These are phyloP conservation scores for Microctonus brassicae DNA, from an alignment of 2,888 invertebrate species.

Conservation along the genomic window DNA sequence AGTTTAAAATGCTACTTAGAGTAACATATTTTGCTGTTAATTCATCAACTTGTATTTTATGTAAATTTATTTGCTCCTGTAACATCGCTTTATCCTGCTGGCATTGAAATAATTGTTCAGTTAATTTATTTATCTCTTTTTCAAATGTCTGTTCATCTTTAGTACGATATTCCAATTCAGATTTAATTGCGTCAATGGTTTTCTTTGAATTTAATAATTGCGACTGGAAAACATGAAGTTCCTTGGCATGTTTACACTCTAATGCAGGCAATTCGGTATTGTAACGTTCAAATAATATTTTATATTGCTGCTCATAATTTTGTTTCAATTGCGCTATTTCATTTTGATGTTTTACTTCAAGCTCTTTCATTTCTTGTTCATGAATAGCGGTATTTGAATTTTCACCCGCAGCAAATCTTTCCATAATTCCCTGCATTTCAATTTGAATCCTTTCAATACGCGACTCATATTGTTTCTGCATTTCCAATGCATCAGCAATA, in stretches of 20 bases:
- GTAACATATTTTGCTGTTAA: constrained; percentile 63
- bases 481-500: constrained; percentile 53
- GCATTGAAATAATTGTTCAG: constrained; percentile 52
- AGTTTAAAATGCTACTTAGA: constrained; percentile 59
- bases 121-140: constrained; percentile 51
- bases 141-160: constrained; percentile 54
- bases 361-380: constrained; percentile 56
- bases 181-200: constrained; percentile 60
- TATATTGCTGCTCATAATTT: constrained; percentile 57
- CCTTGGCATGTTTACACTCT: constrained; percentile 62
- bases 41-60: constrained; percentile 62
- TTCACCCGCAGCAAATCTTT: constrained; percentile 58
- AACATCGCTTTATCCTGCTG: constrained; percentile 57
- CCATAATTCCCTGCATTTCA: constrained; percentile 61
- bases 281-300: constrained; percentile 53
- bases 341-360: constrained; percentile 51
- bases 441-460: constrained; percentile 62
- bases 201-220: constrained; percentile 61
- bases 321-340: constrained; percentile 53
- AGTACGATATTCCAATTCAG: constrained; percentile 57
- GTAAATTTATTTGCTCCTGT: constrained; percentile 59
- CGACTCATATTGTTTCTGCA: constrained; percentile 60
- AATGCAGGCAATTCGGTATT: constrained; percentile 57
- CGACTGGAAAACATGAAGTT: constrained; percentile 61
- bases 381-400: constrained; percentile 53